These are phyloP conservation scores for Hymenochirus boettgeri DNA, from an alignment of 2,113 vertebrate species.

Conservation along the genomic window DNA sequence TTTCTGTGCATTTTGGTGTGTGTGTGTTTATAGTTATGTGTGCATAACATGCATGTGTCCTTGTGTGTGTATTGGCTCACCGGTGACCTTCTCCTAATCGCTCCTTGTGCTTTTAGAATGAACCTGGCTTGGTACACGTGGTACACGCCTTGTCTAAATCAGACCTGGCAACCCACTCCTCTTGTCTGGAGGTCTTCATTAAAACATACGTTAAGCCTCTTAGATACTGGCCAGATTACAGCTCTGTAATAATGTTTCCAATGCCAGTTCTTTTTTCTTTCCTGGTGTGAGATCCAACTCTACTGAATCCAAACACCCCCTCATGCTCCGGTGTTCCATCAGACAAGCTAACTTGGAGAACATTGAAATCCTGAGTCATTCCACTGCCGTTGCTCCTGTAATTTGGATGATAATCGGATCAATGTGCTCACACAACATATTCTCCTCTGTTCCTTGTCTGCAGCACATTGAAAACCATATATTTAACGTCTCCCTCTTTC, in stretches of 20 bases:
- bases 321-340: slow-evolving; percentile 32
- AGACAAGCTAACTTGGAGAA: slow-evolving; percentile 41
- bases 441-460: slow-evolving; percentile 19
- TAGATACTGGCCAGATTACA: slow-evolving; percentile 43
- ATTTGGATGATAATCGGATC: slow-evolving; percentile 44
- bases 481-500: slow-evolving; percentile 23
- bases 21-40: no score
- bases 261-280: slow-evolving; percentile 38
- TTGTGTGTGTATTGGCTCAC: background rate
- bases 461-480: slow-evolving; percentile 7
- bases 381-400: slow-evolving; percentile 35
- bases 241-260: slow-evolving; percentile 40
- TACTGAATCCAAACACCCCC: slow-evolving; percentile 14
- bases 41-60: no score
- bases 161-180: slow-evolving; percentile 27
- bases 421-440: slow-evolving; percentile 34
- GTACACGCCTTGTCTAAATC: slow-evolving; percentile 13
- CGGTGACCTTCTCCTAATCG: background rate
- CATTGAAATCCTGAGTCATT: slow-evolving; percentile 40
- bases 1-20: no score
- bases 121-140: slow-evolving; percentile 33
- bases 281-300: slow-evolving; percentile 34
- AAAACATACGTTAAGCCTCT: slow-evolving; percentile 42
- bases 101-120: slow-evolving; percentile 18
- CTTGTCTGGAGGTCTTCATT: slow-evolving; percentile 42